Conservation (phyloP, 2,888 invertebrate genomes). For the Clistopyga incitator region DNA sequence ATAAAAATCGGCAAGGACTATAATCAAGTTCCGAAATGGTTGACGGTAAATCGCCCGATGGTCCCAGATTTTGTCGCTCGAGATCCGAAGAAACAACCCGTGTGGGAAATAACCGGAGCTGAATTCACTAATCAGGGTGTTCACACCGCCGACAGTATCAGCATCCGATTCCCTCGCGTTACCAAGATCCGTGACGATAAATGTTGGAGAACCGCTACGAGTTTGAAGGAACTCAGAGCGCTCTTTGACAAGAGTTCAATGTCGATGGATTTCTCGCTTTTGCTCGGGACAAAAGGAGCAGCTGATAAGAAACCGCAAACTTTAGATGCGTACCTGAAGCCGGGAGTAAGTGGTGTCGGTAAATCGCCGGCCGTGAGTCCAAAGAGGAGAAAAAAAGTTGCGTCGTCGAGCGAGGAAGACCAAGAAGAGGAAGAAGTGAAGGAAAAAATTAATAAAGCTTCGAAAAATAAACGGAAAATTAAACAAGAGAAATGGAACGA, state of each 20-base stretch:
- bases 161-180: constrained; percentile 96
- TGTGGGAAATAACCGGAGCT: constrained; percentile 97
- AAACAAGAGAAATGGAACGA: constrained; percentile 20
- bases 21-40: constrained; percentile 91
- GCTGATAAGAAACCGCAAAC: constrained; percentile 20
- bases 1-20: constrained; percentile 92
- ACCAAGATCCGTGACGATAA: constrained; percentile 94
- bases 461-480: background rate
- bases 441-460: background rate
- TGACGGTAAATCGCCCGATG: constrained; percentile 92
- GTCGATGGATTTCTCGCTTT: constrained; percentile 77
- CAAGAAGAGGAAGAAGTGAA: background rate
- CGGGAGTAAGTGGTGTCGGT: constrained; percentile 48
- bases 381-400: constrained; percentile 38
- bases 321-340: constrained; percentile 37
- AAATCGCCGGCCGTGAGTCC: constrained; percentile 48
- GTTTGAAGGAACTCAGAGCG: constrained; percentile 89
- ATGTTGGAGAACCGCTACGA: constrained; percentile 93
- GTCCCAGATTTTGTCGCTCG: constrained; percentile 95
- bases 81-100: constrained; percentile 94
- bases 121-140: constrained; percentile 92
- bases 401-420: constrained; percentile 43
- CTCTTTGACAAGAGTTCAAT: constrained; percentile 86
- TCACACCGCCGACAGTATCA: constrained; percentile 97
- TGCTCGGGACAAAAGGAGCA: constrained; percentile 68